Percentiles rank a stretch among this genome's conserved stretches.
Conservation (phyloP, 2,113 vertebrate genomes). For the human region GRCh38 chr6:21304501-21305000, state of each 20-base stretch:
- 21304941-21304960: neutral
- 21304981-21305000: neutral
- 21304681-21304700: neutral
- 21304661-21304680: neutral
- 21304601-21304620: neutral
- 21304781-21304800: neutral
- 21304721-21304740: neutral
- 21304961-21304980: neutral
- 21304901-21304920: neutral
- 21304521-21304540: conserved; percentile 1
- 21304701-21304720: neutral
- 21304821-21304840: neutral
- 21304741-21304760: neutral
- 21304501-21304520: neutral
- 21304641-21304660: neutral
- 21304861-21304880: neutral
- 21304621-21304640: neutral
- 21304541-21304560: neutral
- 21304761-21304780: neutral
- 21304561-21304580: neutral
- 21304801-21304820: neutral
- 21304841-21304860: neutral
- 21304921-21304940: neutral
- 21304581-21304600: neutral
- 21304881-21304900: no score